Conservation (phyloP, 2,113 vertebrate genomes). For the Benitochromis conjunctus region DNA sequence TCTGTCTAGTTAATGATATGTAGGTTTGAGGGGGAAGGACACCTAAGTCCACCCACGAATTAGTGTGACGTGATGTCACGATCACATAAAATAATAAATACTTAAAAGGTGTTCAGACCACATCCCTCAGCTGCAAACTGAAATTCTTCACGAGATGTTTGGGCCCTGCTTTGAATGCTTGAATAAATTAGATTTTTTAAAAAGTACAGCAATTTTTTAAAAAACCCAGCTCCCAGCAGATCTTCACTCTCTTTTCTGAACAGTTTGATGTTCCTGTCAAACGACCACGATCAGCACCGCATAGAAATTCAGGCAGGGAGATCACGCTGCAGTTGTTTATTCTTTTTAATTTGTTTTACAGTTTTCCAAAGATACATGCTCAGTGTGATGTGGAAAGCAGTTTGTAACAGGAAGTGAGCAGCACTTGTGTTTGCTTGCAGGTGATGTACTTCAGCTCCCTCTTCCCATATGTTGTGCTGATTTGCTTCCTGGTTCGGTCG, state of each 20-base stretch:
- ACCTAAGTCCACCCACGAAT: not conserved
- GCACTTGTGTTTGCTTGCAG: slow-evolving; percentile 62
- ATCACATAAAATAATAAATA: not conserved
- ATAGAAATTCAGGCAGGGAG: not conserved
- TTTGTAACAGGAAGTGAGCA: not conserved
- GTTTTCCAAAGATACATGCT: not conserved
- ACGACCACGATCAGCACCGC: not conserved
- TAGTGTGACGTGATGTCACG: not conserved
- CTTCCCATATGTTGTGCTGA: slow-evolving; percentile 91
- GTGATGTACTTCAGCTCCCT: slow-evolving; percentile 99
- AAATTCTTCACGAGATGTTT: not conserved
- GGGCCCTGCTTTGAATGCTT: not conserved
- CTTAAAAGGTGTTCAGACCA: not conserved
- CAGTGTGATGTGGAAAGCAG: not conserved
- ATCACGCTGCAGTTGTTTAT: not conserved
- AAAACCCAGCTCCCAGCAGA: not conserved
- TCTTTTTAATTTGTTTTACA: not conserved
- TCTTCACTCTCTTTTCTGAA: not conserved
- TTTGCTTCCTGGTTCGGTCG: slow-evolving; percentile 90
- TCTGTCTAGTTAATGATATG: not conserved
- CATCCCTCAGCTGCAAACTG: not conserved
- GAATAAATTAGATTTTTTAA: not conserved
- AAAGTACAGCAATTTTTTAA: not conserved
- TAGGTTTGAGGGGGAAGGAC: not conserved
- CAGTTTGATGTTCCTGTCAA: not conserved